phyloP scores from a whole-genome alignment of 2,888 invertebrate genomes.

The Cheilosia soror region DNA sequence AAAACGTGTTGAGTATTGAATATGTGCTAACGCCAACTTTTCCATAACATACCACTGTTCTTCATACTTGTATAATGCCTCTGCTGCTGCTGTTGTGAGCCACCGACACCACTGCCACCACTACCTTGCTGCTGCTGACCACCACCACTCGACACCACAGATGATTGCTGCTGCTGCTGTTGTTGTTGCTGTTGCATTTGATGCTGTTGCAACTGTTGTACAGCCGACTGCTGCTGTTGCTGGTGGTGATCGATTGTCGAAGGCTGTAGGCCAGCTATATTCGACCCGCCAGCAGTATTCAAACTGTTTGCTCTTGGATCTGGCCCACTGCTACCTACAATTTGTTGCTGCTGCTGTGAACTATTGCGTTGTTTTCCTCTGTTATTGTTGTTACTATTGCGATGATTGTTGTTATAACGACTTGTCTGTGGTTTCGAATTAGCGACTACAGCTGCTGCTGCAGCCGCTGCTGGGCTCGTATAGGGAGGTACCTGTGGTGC shows the following conservation, averaged over 20 bases:
- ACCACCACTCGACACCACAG: conserved; percentile 55
- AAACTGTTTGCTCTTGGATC: conserved; percentile 76
- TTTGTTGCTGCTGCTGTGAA: conserved; percentile 75
- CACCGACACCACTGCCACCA: conserved; percentile 74
- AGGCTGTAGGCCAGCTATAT: conserved; percentile 72
- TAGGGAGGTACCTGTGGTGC: conserved; percentile 87
- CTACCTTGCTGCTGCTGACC: conserved; percentile 65
- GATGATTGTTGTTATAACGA: conserved; percentile 81
- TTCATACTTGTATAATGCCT: conserved; percentile 70
- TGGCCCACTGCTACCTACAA: conserved; percentile 64
- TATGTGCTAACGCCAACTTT: conserved; percentile 73
- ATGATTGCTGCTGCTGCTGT: conserved; percentile 78
- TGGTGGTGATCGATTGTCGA: conserved; percentile 80
- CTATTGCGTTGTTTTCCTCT: conserved; percentile 81
- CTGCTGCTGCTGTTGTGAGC: conserved; percentile 68
- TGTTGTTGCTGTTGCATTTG: conserved; percentile 77
- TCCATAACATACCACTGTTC: conserved; percentile 74
- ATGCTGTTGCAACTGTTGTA: conserved; percentile 79
- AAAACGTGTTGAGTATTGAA: conserved; percentile 74
- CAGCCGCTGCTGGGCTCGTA: conserved; percentile 79
- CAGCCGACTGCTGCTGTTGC: conserved; percentile 75
- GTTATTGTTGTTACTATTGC: conserved; percentile 80
- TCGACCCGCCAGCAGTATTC: conserved; percentile 53
- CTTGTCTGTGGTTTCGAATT: conserved; percentile 72
- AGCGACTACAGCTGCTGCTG: conserved; percentile 76